These are phyloP conservation scores for Ridgeia piscesae DNA, from an alignment of 1,140 invertebrate genomes.

Conservation along the genomic window DNA sequence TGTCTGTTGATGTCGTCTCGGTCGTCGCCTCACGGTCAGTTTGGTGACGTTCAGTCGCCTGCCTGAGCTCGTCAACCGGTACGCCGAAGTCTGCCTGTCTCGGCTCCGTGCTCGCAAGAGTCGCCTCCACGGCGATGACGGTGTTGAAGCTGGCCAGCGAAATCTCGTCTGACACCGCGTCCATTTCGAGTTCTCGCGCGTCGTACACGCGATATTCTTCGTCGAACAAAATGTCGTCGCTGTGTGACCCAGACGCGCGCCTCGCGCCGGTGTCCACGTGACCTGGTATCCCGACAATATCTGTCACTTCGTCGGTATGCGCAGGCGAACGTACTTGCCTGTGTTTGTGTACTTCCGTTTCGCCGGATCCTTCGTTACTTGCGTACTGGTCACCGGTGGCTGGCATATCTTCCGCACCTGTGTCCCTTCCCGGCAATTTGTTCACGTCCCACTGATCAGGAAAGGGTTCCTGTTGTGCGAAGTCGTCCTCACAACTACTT, in stretches of 20 bases:
- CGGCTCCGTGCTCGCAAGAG: background rate
- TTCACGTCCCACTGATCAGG: background rate
- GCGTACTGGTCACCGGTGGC: background rate
- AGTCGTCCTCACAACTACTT: background rate
- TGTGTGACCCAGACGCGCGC: background rate
- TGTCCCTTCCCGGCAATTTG: background rate
- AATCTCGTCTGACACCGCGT: background rate
- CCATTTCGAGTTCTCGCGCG: background rate
- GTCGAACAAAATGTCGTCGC: background rate
- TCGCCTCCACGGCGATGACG: background rate
- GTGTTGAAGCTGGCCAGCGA: background rate
- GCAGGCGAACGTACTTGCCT: too few species aligned
- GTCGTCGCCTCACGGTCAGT: background rate
- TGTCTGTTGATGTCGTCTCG: background rate
- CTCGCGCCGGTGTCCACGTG: background rate
- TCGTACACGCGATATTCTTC: background rate
- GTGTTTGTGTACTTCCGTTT: too few species aligned
- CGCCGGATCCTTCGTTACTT: too few species aligned
- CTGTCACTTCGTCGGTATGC: background rate
- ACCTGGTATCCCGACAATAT: background rate
- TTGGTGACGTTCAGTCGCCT: background rate
- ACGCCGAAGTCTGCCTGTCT: background rate
- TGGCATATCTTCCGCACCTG: background rate
- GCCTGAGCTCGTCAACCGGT: background rate
- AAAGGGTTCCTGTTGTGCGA: background rate